These are phyloP conservation scores for Arctopsyche grandis DNA, from an alignment of 1,140 invertebrate genomes.

Conservation along the genomic window DNA sequence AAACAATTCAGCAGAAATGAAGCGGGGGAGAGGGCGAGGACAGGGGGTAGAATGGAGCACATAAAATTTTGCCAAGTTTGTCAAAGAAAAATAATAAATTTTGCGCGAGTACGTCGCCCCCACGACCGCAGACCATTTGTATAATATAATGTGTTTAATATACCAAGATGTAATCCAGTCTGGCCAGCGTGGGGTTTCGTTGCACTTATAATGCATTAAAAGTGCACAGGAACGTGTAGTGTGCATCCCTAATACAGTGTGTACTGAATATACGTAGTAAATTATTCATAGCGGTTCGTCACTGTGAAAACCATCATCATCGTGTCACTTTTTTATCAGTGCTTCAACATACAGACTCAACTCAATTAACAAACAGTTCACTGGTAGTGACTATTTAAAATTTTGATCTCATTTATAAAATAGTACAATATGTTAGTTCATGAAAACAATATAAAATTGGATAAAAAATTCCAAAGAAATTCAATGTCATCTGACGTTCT, in stretches of 20 bases:
- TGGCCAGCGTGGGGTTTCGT: not conserved
- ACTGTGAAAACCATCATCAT: not conserved
- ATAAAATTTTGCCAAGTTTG: constrained; percentile 32
- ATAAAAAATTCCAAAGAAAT: no score
- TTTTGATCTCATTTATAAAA: no score
- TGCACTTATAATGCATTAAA: constrained; percentile 19
- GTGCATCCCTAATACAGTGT: not conserved
- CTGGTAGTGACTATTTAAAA: no score
- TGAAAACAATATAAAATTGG: no score
- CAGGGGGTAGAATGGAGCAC: not conserved
- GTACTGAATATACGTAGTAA: not conserved
- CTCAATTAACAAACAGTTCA: no score
- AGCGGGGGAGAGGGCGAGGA: not conserved
- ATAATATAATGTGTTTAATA: constrained; percentile 4
- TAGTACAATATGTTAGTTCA: no score
- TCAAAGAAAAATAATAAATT: constrained; percentile 33
- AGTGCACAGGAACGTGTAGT: not conserved
- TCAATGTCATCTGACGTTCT: no score
- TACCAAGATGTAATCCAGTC: not conserved
- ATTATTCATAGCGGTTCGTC: constrained; percentile 5
- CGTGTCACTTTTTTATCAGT: no score
- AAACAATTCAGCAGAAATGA: constrained; percentile 51
- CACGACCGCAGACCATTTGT: constrained; percentile 3
- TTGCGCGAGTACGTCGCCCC: constrained; percentile 2
- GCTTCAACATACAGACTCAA: no score